These are phyloP conservation scores for Dendrolimus houi DNA, from an alignment of 2,888 invertebrate genomes.

Conservation along the genomic window DNA sequence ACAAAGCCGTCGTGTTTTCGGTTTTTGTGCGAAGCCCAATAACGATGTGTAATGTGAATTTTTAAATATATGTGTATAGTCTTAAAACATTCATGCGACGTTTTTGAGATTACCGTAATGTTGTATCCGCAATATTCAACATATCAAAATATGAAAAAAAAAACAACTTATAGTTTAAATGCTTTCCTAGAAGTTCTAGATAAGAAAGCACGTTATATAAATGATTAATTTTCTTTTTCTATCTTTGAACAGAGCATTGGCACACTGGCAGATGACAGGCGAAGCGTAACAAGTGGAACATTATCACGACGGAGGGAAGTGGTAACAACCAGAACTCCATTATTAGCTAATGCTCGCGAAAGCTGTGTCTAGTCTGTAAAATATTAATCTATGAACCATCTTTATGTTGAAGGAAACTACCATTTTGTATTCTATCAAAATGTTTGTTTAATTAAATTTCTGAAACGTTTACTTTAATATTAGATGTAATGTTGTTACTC, in stretches of 20 bases:
- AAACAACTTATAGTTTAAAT: no score
- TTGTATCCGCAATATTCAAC: no score
- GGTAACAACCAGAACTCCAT: slow-evolving; percentile 82
- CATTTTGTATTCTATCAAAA: slow-evolving; percentile 6
- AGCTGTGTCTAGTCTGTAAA: slow-evolving; percentile 77
- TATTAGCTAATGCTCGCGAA: slow-evolving; percentile 81
- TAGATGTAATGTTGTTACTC: slow-evolving; percentile 1
- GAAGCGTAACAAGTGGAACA: slow-evolving; percentile 62
- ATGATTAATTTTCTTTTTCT: slow-evolving; percentile 1
- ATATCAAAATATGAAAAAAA: no score
- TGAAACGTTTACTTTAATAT: slow-evolving; percentile 5
- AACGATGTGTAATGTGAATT: no score
- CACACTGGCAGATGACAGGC: slow-evolving; percentile 54
- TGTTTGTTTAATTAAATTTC: not conserved
- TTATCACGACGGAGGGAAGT: slow-evolving; percentile 76
- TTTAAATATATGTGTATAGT: no score
- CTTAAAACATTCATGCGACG: no score
- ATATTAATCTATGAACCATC: slow-evolving; percentile 12
- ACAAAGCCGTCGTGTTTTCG: no score
- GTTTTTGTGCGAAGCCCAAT: no score
- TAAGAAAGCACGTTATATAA: not conserved
- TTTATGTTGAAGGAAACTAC: slow-evolving; percentile 22
- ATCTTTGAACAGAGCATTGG: slow-evolving; percentile 51
- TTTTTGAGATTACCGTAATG: no score
- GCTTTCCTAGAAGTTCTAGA: no score